A percentile compares a stretch with the other conserved stretches of the same genome.
These are phyloP conservation scores for Palloptera scutellata DNA, from an alignment of 2,888 invertebrate genomes.

Conservation along the genomic window DNA sequence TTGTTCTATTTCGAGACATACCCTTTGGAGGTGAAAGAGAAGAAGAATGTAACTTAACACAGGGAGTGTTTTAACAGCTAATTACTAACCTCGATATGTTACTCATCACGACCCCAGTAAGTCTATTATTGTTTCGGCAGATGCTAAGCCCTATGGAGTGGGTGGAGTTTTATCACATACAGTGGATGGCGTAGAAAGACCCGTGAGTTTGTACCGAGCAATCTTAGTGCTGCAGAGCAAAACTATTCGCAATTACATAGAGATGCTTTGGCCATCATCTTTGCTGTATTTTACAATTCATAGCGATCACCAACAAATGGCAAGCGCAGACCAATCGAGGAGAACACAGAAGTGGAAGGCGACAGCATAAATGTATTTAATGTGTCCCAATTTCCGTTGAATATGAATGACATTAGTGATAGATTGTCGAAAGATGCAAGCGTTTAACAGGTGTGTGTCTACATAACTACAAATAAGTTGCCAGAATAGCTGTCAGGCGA, in stretches of 20 bases:
- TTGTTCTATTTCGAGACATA: no score
- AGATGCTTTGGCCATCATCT: slow-evolving; percentile 27
- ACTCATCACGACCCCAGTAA: slow-evolving; percentile 30
- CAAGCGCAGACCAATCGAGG: no score
- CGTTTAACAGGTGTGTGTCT: no score
- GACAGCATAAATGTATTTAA: no score
- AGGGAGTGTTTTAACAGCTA: slow-evolving; percentile 22
- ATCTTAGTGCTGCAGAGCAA: slow-evolving; percentile 19
- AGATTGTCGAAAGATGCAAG: no score
- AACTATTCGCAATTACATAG: slow-evolving; percentile 29
- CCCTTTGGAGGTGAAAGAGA: slow-evolving; percentile 1
- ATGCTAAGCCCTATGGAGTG: slow-evolving; percentile 29
- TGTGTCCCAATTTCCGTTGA: no score
- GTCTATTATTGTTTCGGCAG: slow-evolving; percentile 23
- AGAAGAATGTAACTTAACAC: slow-evolving; percentile 27
- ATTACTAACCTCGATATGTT: slow-evolving; percentile 21
- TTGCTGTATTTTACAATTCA: slow-evolving; percentile 28
- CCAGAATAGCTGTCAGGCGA: no score
- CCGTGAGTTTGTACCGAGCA: slow-evolving; percentile 31
- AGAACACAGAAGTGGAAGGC: no score
- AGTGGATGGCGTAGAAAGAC: slow-evolving; percentile 31
- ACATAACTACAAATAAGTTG: no score
- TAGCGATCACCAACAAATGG: slow-evolving; percentile 29
- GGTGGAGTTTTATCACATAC: slow-evolving; percentile 32
- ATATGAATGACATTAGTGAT: no score